These are phyloP conservation scores for Hypomecis atomaria DNA, from an alignment of 2,888 invertebrate species.

Conservation along the genomic window DNA sequence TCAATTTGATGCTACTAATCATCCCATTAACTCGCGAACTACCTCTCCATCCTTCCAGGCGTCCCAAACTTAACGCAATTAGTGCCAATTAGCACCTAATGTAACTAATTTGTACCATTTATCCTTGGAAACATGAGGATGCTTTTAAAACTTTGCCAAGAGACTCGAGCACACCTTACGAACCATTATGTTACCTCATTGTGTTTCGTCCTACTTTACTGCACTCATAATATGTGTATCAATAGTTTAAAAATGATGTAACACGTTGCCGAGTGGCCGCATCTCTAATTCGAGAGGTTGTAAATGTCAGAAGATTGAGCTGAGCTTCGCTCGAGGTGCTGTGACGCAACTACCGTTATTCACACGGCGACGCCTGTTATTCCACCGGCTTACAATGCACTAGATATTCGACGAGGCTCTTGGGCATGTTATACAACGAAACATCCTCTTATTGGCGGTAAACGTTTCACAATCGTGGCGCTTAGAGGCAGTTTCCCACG, in stretches of 20 bases:
- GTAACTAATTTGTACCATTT: constrained; percentile 9
- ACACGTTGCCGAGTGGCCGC: constrained; percentile 45
- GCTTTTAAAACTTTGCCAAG: constrained; percentile 31
- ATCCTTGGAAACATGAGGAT: constrained; percentile 16
- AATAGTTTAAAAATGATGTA: constrained; percentile 47
- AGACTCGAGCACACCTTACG: constrained; percentile 7
- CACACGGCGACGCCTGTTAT: constrained; percentile 63
- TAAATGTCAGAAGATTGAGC: constrained; percentile 57
- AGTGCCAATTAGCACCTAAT: constrained; percentile 6
- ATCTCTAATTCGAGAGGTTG: constrained; percentile 53
- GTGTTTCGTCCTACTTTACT: constrained; percentile 31
- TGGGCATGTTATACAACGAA: constrained; percentile 50
- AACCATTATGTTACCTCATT: constrained; percentile 23
- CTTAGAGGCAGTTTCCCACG: constrained; percentile 75
- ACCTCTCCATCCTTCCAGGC: background rate
- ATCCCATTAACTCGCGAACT: constrained; percentile 4
- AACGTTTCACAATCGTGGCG: constrained; percentile 70
- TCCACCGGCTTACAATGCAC: constrained; percentile 53
- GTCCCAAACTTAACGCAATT: constrained; percentile 10
- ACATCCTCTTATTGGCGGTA: constrained; percentile 58
- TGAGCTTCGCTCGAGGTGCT: constrained; percentile 39
- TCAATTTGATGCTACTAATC: background rate
- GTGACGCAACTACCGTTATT: constrained; percentile 72
- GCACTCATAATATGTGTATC: constrained; percentile 40
- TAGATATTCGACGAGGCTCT: constrained; percentile 39